Evolutionary conservation across 2,113 vertebrate species (phyloP).

Genomic region (Copsychus sechellarum): DNA sequence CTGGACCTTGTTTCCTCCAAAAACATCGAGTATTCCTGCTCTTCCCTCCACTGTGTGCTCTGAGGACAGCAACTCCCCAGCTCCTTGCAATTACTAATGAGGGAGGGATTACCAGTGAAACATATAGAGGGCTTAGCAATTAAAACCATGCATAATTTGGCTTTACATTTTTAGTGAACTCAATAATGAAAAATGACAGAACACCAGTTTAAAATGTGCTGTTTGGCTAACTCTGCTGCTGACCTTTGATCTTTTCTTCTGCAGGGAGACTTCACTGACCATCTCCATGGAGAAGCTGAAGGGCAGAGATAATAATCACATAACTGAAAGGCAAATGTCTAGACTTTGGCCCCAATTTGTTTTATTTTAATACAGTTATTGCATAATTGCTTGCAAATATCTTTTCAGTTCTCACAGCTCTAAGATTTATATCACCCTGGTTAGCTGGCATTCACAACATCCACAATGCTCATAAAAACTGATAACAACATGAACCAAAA

Average conservation of each 20-base stretch:
- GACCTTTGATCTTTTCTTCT: neutral
- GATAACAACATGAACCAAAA: neutral
- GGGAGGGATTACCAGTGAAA: neutral
- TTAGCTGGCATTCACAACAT: neutral
- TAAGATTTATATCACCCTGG: neutral
- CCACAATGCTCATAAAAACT: neutral
- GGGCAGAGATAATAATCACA: conserved; percentile 6
- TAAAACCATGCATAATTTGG: neutral
- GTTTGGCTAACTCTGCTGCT: neutral
- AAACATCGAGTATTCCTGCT: neutral
- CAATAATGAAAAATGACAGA: neutral
- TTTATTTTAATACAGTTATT: conserved; percentile 19
- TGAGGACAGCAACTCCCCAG: neutral
- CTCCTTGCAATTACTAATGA: neutral
- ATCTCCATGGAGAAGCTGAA: neutral
- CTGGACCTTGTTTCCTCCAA: neutral
- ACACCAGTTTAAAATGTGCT: neutral
- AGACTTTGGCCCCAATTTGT: neutral
- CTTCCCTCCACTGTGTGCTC: neutral
- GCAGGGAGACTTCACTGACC: neutral
- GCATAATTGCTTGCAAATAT: neutral
- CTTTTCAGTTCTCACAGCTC: neutral
- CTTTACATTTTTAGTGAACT: neutral
- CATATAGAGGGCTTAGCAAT: neutral
- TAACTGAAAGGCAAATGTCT: conserved; percentile 2